phyloP scores from a whole-genome alignment of 2,888 invertebrate genomes.

The Cactoblastis cactorum region DNA sequence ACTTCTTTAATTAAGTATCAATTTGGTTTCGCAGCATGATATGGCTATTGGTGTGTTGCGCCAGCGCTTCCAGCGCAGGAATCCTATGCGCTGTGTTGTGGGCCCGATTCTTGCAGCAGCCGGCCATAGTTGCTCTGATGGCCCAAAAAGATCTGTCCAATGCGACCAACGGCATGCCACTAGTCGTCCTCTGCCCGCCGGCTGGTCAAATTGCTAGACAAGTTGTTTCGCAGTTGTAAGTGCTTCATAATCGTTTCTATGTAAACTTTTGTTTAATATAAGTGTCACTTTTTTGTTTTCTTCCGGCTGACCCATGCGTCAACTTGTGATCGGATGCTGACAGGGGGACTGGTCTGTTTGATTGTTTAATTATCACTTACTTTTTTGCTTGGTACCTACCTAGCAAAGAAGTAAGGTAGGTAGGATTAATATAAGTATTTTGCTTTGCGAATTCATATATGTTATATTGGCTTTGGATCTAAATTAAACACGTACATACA shows the following conservation, averaged over 20 bases:
- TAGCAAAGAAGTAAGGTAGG: no score
- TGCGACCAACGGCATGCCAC: slow-evolving; percentile 13
- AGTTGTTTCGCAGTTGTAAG: slow-evolving; percentile 38
- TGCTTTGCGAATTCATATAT: background rate
- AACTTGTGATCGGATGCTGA: no score
- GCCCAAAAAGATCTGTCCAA: slow-evolving; percentile 21
- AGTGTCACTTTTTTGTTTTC: no score
- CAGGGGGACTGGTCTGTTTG: no score
- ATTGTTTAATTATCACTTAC: no score
- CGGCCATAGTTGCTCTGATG: slow-evolving; percentile 47
- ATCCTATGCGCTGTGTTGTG: slow-evolving; percentile 58
- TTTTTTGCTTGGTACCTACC: no score
- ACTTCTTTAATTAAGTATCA: no score
- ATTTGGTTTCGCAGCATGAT: slow-evolving; percentile 43
- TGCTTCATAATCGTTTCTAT: no score
- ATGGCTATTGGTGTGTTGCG: slow-evolving; percentile 54
- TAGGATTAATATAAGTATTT: background rate
- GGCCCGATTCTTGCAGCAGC: slow-evolving; percentile 55
- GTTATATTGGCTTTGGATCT: background rate
- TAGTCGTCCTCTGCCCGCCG: slow-evolving; percentile 45
- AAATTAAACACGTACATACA: background rate
- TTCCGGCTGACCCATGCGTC: no score
- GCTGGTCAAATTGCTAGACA: slow-evolving; percentile 31
- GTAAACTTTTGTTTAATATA: no score
- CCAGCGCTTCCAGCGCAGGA: slow-evolving; percentile 57